Percentiles rank a stretch among this genome's conserved stretches.
Evolutionary conservation across 1,140 invertebrate species (phyloP).

Genomic region (Muscidifurax raptorellus): DNA sequence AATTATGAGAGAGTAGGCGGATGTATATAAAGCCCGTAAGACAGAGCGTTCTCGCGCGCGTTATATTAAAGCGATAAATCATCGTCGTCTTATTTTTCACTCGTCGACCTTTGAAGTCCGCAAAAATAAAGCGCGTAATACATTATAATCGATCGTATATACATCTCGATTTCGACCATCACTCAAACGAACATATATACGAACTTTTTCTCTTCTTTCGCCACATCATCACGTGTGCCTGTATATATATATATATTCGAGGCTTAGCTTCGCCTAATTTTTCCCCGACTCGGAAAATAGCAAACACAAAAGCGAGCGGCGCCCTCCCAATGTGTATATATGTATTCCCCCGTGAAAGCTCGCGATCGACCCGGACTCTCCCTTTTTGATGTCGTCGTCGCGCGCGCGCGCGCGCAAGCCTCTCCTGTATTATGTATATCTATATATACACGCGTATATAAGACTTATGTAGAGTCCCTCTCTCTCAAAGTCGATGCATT

Average conservation of each 20-base stretch:
- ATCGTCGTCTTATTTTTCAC: neutral
- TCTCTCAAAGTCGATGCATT: neutral
- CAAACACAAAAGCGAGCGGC: neutral
- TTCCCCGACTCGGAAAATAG: neutral
- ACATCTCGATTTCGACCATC: no score
- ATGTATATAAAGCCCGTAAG: no score
- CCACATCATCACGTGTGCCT: no score
- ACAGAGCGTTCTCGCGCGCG: neutral
- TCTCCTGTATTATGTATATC: neutral
- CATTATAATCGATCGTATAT: no score
- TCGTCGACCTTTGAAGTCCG: no score
- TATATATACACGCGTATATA: no score
- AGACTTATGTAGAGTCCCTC: neutral
- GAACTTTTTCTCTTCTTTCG: no score
- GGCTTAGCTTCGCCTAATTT: neutral
- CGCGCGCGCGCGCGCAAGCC: neutral
- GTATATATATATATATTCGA: no score
- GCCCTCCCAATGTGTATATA: neutral
- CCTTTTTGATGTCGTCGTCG: slow-evolving; percentile 12
- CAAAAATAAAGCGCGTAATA: no score
- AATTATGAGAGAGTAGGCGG: no score
- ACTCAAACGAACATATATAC: no score
- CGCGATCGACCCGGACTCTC: slow-evolving; percentile 10
- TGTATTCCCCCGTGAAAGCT: neutral
- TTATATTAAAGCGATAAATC: neutral